phyloP scores from a whole-genome alignment of 2,113 vertebrate genomes.

The Scolopax mira region DNA sequence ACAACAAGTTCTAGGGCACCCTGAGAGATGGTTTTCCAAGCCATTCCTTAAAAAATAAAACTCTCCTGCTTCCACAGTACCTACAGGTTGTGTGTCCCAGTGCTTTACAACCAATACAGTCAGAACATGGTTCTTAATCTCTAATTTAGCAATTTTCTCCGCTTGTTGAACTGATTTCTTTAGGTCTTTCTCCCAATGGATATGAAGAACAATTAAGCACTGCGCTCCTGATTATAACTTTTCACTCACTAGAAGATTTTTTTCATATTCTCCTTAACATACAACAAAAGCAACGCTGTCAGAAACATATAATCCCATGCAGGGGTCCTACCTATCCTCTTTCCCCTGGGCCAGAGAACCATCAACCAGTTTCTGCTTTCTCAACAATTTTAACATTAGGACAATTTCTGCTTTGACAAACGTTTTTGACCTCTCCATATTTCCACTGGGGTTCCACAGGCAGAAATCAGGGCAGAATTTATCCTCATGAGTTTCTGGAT shows the following conservation, averaged over 20 bases:
- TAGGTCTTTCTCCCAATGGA: constrained; percentile 27
- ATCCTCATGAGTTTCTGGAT: constrained; percentile 29
- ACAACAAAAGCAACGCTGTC: background rate
- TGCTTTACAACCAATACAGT: background rate
- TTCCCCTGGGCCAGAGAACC: background rate
- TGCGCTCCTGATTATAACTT: constrained; percentile 29
- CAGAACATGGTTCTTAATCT: background rate
- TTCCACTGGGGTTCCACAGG: constrained; percentile 35
- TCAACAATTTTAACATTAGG: background rate
- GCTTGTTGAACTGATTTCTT: constrained; percentile 33
- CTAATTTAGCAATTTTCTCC: background rate
- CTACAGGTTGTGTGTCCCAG: background rate
- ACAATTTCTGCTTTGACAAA: constrained; percentile 20
- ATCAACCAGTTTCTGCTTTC: background rate
- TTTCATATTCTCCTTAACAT: background rate
- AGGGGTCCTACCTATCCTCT: background rate
- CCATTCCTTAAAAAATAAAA: background rate
- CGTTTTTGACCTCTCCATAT: constrained; percentile 8
- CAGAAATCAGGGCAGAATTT: constrained; percentile 52
- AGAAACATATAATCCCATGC: background rate
- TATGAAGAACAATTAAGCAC: constrained; percentile 58
- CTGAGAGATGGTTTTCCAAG: background rate
- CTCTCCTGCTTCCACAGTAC: background rate
- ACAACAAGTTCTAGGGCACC: background rate
- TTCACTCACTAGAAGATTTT: background rate